Percentiles rank a stretch among this genome's conserved stretches.
Conservation (phyloP, 2,888 invertebrate species). For the Papilio gigon region DNA sequence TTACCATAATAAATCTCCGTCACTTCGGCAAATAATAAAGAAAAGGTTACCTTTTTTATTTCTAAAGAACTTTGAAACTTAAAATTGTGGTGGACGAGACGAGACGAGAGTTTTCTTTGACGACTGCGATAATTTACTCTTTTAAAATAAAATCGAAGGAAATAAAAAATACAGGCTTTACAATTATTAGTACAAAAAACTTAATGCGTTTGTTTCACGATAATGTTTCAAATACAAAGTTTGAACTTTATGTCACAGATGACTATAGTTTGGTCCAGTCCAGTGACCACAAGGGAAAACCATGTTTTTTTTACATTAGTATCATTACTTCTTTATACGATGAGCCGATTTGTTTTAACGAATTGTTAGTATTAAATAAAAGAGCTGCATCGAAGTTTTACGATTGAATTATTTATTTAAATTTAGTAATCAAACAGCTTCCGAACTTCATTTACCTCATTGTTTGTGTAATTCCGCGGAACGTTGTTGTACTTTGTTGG, state of each 20-base stretch:
- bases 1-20: constrained; percentile 14
- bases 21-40: constrained; percentile 4
- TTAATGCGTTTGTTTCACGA: neutral
- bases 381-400: neutral
- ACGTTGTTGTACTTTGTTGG: constrained; percentile 17
- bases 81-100: constrained; percentile 9
- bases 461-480: constrained; percentile 19
- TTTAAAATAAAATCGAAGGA: neutral
- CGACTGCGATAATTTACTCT: constrained; percentile 16
- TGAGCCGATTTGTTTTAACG: neutral
- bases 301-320: too few species aligned
- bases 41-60: constrained; percentile 17
- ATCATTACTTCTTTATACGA: too few species aligned
- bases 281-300: too few species aligned
- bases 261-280: too few species aligned
- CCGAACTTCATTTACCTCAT: constrained; percentile 24
- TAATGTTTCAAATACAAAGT: neutral
- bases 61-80: constrained; percentile 16
- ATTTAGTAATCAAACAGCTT: constrained; percentile 25
- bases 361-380: neutral
- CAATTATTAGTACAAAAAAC: neutral
- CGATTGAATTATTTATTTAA: constrained; percentile 21
- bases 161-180: neutral
- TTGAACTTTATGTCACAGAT: too few species aligned
- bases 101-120: constrained; percentile 10